Conservation (phyloP, 2,888 invertebrate species). For the Temnothorax rugatulus region DNA sequence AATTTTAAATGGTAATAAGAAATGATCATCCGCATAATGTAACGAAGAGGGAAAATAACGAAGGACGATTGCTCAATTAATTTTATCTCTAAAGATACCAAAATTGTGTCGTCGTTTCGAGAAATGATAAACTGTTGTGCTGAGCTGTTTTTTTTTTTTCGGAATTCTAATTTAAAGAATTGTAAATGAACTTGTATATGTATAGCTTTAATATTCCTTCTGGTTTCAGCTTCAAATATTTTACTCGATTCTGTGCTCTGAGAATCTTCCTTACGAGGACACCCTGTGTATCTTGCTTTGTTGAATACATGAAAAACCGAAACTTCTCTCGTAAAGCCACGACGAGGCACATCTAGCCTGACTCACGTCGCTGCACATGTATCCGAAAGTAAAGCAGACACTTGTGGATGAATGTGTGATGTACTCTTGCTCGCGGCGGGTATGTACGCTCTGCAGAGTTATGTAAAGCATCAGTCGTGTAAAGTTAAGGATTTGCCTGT, state of each 20-base stretch:
- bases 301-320: constrained; percentile 71
- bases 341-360: constrained; percentile 57
- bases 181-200: neutral
- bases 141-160: neutral
- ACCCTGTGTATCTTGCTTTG: constrained; percentile 48
- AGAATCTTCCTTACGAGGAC: constrained; percentile 3
- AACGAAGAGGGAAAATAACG: neutral
- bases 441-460: constrained; percentile 38
- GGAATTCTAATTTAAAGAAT: neutral
- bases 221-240: neutral
- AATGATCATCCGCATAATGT: neutral
- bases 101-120: neutral
- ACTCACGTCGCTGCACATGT: constrained; percentile 34
- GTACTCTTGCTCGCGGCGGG: constrained; percentile 28
- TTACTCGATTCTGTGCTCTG: too few species aligned
- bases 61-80: neutral
- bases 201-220: neutral
- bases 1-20: neutral
- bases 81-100: neutral
- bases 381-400: constrained; percentile 54
- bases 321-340: constrained; percentile 78
- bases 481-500: constrained; percentile 31
- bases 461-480: constrained; percentile 41
- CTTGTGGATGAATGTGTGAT: constrained; percentile 49
- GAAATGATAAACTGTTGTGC: neutral